Percentiles rank a stretch among this genome's conserved stretches.
Evolutionary conservation across 64 coral and sea anemone species (phyloP).

Genomic region (Trachythela sp.): DNA sequence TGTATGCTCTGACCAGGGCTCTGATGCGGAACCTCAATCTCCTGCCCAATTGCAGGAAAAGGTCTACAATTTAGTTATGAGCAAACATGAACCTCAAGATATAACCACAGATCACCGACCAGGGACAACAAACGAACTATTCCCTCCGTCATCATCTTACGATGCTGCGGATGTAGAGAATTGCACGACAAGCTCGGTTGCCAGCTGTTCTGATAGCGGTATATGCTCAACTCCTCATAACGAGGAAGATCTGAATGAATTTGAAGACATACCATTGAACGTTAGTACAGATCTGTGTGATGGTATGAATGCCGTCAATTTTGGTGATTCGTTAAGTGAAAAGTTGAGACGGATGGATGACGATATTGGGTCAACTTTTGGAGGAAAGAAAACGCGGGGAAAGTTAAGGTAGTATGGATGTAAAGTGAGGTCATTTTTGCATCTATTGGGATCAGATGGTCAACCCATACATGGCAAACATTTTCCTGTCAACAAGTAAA

Average conservation of each 20-base stretch:
- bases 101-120: background rate
- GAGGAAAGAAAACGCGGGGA: background rate
- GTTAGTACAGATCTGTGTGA: background rate
- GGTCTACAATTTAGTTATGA: background rate
- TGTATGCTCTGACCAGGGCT: background rate
- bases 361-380: background rate
- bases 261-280: slow-evolving; percentile 18
- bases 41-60: background rate
- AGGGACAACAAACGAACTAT: background rate
- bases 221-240: slow-evolving; percentile 16
- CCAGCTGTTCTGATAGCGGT: background rate
- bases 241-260: background rate
- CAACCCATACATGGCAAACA: too few species aligned
- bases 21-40: background rate
- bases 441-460: too few species aligned
- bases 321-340: background rate
- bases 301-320: background rate
- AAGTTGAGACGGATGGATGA: background rate
- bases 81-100: background rate
- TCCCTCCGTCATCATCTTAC: background rate
- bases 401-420: background rate
- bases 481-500: too few species aligned
- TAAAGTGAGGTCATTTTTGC: background rate
- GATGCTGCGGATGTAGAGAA: background rate
- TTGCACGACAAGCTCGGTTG: background rate